phyloP scores from a whole-genome alignment of 35 echinoderm and acorn worm species.

The Nesometra sesokonis region DNA sequence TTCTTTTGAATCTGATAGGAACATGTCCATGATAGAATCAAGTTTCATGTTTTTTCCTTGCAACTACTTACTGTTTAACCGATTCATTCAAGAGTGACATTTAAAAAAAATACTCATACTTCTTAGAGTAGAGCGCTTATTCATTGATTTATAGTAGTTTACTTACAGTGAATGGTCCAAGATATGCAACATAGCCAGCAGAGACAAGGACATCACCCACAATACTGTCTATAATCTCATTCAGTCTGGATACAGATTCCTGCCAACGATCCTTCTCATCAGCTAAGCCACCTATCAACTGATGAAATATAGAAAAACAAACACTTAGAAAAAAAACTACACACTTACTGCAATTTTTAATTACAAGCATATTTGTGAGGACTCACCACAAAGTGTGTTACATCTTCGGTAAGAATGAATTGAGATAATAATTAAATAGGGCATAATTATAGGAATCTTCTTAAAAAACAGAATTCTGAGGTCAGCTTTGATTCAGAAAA shows the following conservation, averaged over 20 bases:
- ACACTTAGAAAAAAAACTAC: background rate
- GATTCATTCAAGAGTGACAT: no score
- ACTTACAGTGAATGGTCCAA: constrained; percentile 94
- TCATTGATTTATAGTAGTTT: background rate
- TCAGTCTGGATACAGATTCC: constrained; percentile 79
- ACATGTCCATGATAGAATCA: no score
- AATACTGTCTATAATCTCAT: constrained; percentile 77
- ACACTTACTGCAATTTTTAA: no score
- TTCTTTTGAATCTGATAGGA: no score
- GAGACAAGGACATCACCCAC: constrained; percentile 83
- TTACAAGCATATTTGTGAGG: no score
- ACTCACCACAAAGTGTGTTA: no score
- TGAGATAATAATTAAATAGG: background rate
- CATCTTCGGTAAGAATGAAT: background rate
- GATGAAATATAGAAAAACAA: background rate
- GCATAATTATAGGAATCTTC: background rate
- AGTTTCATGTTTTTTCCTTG: no score
- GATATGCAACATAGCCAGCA: constrained; percentile 89
- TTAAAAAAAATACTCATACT: no score
- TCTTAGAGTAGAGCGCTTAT: no score
- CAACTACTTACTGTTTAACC: no score
- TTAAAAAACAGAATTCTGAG: no score
- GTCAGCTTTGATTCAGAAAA: no score
- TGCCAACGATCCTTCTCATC: constrained; percentile 96
- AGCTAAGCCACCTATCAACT: constrained; percentile 93